A percentile compares a stretch with the other conserved stretches of the same genome.
Evolutionary conservation across 2,888 invertebrate species (phyloP).

Genomic region (Drosophila falleni): DNA sequence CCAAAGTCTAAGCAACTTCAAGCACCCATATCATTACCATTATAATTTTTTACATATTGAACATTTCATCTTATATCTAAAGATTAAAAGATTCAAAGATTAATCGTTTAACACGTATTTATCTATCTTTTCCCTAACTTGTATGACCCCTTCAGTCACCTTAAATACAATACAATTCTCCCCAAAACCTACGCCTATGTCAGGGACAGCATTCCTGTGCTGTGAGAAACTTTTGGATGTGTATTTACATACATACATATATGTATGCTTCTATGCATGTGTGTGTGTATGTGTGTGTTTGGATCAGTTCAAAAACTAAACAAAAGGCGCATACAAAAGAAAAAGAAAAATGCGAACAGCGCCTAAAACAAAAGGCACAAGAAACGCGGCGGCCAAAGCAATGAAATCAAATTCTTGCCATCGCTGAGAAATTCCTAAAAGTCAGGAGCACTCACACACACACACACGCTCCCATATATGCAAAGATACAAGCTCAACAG

Average conservation of each 20-base stretch:
- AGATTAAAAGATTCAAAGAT: too few species aligned
- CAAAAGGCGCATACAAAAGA: conserved; percentile 73
- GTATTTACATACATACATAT: too few species aligned
- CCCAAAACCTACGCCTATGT: conserved; percentile 45
- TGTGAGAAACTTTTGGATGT: conserved; percentile 45
- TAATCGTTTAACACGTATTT: too few species aligned
- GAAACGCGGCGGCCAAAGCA: conserved; percentile 70
- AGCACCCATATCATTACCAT: too few species aligned
- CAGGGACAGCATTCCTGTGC: conserved; percentile 60
- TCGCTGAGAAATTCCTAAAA: conserved; percentile 81
- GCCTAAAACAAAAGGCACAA: conserved; percentile 69
- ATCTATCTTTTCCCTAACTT: not conserved
- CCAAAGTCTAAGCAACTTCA: too few species aligned
- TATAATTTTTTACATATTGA: not conserved
- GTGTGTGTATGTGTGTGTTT: conserved; percentile 39
- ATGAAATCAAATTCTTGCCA: conserved; percentile 78
- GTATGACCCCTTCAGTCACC: not conserved
- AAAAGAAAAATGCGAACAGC: conserved; percentile 68
- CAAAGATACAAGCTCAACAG: conserved; percentile 5
- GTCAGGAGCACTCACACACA: conserved; percentile 52
- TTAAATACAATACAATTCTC: not conserved
- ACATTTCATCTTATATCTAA: too few species aligned
- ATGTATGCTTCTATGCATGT: not conserved
- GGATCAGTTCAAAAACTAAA: conserved; percentile 63
- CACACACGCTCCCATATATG: conserved; percentile 1